Evolutionary conservation across 2,113 vertebrate species (phyloP).

Genomic region (Asarcornis scutulata): DNA sequence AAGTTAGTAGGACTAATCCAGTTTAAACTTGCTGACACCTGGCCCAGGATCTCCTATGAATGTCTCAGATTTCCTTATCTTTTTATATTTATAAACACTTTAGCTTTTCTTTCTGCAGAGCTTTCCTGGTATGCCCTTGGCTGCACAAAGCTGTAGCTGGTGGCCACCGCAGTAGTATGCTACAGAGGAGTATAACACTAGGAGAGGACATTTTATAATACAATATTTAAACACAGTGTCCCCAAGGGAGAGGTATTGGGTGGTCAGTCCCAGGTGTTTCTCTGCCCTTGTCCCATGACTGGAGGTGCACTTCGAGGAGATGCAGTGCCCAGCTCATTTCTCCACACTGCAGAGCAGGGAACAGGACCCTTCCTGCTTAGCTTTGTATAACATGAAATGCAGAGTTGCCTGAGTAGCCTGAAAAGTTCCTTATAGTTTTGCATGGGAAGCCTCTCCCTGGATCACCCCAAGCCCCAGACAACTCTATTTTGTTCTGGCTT

Average conservation of each 20-base stretch:
- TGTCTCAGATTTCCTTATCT: background rate
- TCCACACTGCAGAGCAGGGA: background rate
- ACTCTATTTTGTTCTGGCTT: background rate
- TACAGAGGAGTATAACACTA: fast-evolving
- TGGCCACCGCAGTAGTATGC: too few species aligned
- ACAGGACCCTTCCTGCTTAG: fast-evolving
- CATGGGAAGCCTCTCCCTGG: background rate
- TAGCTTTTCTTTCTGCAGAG: background rate
- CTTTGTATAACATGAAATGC: background rate
- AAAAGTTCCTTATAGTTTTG: background rate
- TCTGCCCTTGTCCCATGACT: fast-evolving
- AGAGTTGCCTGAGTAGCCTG: background rate
- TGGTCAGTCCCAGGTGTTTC: fast-evolving
- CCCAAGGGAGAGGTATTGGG: background rate
- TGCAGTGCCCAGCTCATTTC: background rate
- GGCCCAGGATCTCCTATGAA: background rate
- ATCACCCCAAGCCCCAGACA: background rate
- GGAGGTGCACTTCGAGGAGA: background rate
- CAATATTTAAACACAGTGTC: background rate
- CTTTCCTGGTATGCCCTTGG: background rate
- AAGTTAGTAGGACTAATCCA: background rate
- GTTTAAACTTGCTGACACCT: background rate
- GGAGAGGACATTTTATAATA: background rate
- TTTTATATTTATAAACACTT: background rate
- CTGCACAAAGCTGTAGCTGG: fast-evolving